Percentiles rank a stretch among this genome's conserved stretches.
phyloP scores from a whole-genome alignment of 2,113 vertebrate species.

The Pachyramphus minor region DNA sequence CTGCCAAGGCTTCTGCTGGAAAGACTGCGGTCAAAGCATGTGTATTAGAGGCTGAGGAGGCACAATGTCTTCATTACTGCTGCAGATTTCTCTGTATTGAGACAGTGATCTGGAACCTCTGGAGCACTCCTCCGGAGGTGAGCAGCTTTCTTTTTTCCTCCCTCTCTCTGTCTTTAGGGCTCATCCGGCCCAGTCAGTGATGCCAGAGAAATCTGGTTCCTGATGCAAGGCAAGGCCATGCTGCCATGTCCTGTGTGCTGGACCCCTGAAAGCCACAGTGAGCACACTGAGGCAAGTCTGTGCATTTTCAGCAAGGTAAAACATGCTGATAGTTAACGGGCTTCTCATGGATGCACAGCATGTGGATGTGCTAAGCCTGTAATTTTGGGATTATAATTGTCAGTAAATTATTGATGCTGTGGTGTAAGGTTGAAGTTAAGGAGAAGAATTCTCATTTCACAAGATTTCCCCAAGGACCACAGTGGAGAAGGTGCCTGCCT shows the following conservation, averaged over 20 bases:
- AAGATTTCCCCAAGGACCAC: neutral
- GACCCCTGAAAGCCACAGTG: neutral
- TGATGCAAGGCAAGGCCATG: accelerated
- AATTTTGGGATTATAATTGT: neutral
- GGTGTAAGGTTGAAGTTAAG: neutral
- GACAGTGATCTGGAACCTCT: neutral
- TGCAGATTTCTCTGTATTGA: accelerated
- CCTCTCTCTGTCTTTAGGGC: neutral
- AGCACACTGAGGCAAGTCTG: neutral
- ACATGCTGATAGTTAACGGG: neutral
- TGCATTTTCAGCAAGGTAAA: accelerated
- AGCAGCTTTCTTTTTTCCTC: neutral
- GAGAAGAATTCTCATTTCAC: neutral
- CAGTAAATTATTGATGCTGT: neutral
- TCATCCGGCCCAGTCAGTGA: neutral
- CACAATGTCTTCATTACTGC: neutral
- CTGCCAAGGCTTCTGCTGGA: constrained; percentile 8
- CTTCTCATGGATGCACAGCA: neutral
- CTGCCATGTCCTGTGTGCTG: neutral
- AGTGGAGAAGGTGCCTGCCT: neutral
- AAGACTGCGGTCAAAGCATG: neutral
- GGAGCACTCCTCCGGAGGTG: neutral
- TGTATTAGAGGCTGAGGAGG: neutral
- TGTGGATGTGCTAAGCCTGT: neutral
- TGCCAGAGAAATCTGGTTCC: neutral